A percentile compares a stretch with the other conserved stretches of the same genome.
These are phyloP conservation scores for Gnathochromis pfefferi DNA, from an alignment of 2,113 vertebrate species.

Conservation along the genomic window DNA sequence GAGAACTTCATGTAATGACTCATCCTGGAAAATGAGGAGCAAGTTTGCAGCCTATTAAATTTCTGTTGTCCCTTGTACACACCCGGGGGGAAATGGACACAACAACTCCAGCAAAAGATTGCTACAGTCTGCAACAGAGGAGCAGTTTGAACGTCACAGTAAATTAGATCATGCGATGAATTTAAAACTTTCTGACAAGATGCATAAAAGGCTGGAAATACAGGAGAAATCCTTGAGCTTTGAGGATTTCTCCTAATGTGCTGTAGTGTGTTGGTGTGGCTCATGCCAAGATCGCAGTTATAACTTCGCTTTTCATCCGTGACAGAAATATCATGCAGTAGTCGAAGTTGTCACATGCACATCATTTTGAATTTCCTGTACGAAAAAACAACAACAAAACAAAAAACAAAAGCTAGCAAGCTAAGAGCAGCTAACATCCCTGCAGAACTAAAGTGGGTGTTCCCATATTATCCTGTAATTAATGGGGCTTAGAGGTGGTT, in stretches of 20 bases:
- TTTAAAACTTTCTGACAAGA: not conserved
- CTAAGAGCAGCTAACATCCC: not conserved
- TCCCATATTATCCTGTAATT: not conserved
- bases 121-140: not conserved
- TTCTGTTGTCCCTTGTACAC: not conserved
- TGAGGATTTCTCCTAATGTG: not conserved
- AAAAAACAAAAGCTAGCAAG: not conserved
- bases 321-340: not conserved
- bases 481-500: not conserved
- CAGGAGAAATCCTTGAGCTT: not conserved
- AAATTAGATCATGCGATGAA: not conserved
- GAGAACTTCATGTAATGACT: not conserved
- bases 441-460: not conserved
- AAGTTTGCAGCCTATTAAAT: not conserved
- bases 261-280: not conserved
- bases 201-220: not conserved
- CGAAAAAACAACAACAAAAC: not conserved
- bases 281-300: not conserved
- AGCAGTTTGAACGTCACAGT: not conserved
- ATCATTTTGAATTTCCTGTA: not conserved
- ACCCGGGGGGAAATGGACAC: not conserved
- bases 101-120: not conserved
- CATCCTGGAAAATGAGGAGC: not conserved
- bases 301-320: not conserved
- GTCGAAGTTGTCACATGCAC: not conserved